A percentile compares a stretch with the other conserved stretches of the same genome.
Evolutionary conservation across 2,888 invertebrate genomes (phyloP).

Genomic region (Minunthozetes semirufus): DNA sequence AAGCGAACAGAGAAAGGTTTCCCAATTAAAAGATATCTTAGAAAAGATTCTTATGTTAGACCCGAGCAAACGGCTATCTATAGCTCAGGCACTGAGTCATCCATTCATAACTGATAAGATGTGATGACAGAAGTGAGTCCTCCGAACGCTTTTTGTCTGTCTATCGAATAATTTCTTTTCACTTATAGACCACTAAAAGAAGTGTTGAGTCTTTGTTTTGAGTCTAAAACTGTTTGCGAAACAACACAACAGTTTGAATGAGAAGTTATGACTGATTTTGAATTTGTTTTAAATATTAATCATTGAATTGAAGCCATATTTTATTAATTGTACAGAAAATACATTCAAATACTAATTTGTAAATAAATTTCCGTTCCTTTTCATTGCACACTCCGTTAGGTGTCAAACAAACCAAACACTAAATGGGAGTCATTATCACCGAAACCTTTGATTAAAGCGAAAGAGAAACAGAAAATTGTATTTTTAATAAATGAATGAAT

Average conservation of each 20-base stretch:
- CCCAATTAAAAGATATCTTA: slow-evolving; percentile 81
- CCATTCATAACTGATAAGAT: slow-evolving; percentile 78
- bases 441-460: neutral
- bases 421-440: neutral
- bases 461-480: neutral
- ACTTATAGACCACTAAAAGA: neutral
- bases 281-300: neutral
- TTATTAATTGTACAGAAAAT: slow-evolving; percentile 13
- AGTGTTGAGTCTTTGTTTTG: neutral
- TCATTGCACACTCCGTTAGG: slow-evolving; percentile 5
- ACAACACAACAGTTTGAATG: neutral
- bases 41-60: slow-evolving; percentile 87
- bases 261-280: slow-evolving; percentile 16
- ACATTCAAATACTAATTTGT: slow-evolving; percentile 2
- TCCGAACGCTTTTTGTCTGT: neutral
- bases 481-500: slow-evolving; percentile 3
- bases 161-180: neutral
- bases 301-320: neutral
- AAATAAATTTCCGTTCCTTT: slow-evolving; percentile 15
- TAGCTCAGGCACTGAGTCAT: slow-evolving; percentile 87
- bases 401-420: neutral
- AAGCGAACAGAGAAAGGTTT: slow-evolving; percentile 81
- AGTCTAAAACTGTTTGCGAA: neutral
- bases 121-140: slow-evolving; percentile 19
- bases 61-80: slow-evolving; percentile 82